Evolutionary conservation across 2,797 vertebrate genomes (phyloP).

Genomic region (Danio choprae): DNA sequence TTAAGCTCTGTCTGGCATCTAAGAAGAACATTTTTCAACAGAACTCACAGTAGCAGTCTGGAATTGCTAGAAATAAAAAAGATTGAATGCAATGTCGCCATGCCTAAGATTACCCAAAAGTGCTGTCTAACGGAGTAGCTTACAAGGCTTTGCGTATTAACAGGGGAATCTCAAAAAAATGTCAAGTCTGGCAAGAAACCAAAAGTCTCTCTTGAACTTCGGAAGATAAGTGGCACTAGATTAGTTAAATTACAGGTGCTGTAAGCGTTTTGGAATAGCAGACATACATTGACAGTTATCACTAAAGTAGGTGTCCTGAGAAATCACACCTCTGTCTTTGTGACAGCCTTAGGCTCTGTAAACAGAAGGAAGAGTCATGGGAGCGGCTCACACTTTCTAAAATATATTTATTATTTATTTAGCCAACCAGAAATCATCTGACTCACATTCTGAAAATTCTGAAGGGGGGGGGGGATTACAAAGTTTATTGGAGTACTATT

Average conservation of each 20-base stretch:
- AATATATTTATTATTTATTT: not conserved
- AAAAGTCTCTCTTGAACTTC: not conserved
- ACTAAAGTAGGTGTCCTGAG: constrained; percentile 11
- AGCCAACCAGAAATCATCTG: not conserved
- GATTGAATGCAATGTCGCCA: not conserved
- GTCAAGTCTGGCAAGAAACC: not conserved
- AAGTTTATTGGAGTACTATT: no score
- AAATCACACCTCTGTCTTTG: constrained; percentile 19
- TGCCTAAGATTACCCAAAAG: not conserved
- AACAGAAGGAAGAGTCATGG: constrained; percentile 13
- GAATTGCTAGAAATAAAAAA: not conserved
- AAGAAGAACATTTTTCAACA: not conserved
- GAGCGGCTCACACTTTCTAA: not conserved
- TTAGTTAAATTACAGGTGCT: constrained; percentile 9
- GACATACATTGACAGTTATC: not conserved
- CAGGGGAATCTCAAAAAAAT: constrained; percentile 7
- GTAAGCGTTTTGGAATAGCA: not conserved
- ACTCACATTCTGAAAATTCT: not conserved
- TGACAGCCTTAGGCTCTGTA: constrained; percentile 14
- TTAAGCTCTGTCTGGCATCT: not conserved
- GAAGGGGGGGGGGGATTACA: no score
- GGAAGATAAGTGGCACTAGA: constrained; percentile 5
- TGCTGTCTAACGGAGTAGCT: not conserved
- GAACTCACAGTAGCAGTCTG: not conserved
- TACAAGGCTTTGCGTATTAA: not conserved